phyloP scores from a whole-genome alignment of 2,113 vertebrate species.

The Pollachius pollachius region DNA sequence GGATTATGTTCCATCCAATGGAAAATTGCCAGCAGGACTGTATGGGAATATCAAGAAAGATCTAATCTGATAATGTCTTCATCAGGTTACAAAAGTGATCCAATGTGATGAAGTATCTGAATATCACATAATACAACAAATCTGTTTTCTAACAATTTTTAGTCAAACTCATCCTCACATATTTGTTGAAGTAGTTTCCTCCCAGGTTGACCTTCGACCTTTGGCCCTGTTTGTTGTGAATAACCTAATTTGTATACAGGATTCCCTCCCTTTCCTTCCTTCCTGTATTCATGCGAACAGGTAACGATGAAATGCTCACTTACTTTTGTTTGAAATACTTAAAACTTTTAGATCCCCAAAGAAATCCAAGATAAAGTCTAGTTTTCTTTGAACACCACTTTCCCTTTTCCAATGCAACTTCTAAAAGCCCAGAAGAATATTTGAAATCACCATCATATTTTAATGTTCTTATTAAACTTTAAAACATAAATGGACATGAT shows the following conservation, averaged over 20 bases:
- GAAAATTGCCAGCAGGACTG: constrained; percentile 47
- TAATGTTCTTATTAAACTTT: constrained; percentile 28
- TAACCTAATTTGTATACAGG: constrained; percentile 37
- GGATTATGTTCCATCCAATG: constrained; percentile 43
- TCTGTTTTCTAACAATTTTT: too few relatives aligned
- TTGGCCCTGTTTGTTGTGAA: constrained; percentile 8
- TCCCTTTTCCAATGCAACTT: too few relatives aligned
- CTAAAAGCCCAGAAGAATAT: too few relatives aligned
- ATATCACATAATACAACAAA: background rate
- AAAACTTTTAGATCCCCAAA: background rate
- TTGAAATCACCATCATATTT: constrained; percentile 12
- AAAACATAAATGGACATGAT: constrained; percentile 35
- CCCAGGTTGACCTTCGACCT: background rate
- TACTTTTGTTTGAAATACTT: constrained; percentile 3
- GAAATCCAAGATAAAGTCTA: too few relatives aligned
- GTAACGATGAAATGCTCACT: too few relatives aligned
- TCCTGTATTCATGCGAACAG: constrained; percentile 13
- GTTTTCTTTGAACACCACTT: too few relatives aligned
- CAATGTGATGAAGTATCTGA: background rate
- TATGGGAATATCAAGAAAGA: constrained; percentile 27
- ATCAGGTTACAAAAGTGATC: background rate
- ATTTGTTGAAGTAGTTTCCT: background rate
- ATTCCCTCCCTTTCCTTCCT: constrained; percentile 9
- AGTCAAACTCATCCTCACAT: too few relatives aligned
- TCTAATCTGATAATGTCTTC: background rate